phyloP scores from a whole-genome alignment of 2,888 invertebrate genomes.

The Abrostola triplasia region DNA sequence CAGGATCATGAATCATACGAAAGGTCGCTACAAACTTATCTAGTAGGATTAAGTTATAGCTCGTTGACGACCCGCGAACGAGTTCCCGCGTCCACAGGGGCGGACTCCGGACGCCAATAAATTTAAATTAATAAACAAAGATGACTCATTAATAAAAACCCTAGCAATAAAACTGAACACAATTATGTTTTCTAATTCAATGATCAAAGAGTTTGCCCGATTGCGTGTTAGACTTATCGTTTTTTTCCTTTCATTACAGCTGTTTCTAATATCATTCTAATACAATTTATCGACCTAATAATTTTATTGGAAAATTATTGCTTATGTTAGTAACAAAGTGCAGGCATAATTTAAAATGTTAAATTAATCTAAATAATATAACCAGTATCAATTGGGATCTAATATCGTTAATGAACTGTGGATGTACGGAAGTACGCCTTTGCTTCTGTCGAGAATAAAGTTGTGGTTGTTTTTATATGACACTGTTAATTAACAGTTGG shows the following conservation, averaged over 20 bases:
- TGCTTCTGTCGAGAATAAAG: slow-evolving; percentile 6
- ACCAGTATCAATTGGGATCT: slow-evolving; percentile 17
- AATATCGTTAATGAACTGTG: slow-evolving; percentile 34
- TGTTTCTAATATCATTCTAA: slow-evolving; percentile 50
- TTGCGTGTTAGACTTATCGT: slow-evolving; percentile 55
- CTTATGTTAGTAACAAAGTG: slow-evolving; percentile 32
- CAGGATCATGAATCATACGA: slow-evolving; percentile 49
- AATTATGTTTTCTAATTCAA: slow-evolving; percentile 48
- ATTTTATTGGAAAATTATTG: slow-evolving; percentile 42
- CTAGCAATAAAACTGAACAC: slow-evolving; percentile 31
- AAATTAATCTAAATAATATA: slow-evolving; percentile 30
- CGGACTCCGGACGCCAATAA: slow-evolving; percentile 57
- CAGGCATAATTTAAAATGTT: slow-evolving; percentile 42
- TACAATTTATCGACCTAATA: slow-evolving; percentile 38
- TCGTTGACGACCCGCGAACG: slow-evolving; percentile 77
- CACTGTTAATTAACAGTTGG: slow-evolving; percentile 4
- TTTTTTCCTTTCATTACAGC: slow-evolving; percentile 37
- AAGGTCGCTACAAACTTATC: slow-evolving; percentile 53
- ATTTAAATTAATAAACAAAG: slow-evolving; percentile 45
- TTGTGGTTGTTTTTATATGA: slow-evolving; percentile 1
- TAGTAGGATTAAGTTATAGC: slow-evolving; percentile 75
- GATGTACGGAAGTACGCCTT: slow-evolving; percentile 13
- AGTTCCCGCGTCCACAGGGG: slow-evolving; percentile 69
- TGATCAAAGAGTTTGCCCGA: slow-evolving; percentile 59
- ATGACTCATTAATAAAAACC: slow-evolving; percentile 39